A percentile compares a stretch with the other conserved stretches of the same genome.
Evolutionary conservation across 2,797 vertebrate species (phyloP).

Genomic region (Micromesistius poutassou): DNA sequence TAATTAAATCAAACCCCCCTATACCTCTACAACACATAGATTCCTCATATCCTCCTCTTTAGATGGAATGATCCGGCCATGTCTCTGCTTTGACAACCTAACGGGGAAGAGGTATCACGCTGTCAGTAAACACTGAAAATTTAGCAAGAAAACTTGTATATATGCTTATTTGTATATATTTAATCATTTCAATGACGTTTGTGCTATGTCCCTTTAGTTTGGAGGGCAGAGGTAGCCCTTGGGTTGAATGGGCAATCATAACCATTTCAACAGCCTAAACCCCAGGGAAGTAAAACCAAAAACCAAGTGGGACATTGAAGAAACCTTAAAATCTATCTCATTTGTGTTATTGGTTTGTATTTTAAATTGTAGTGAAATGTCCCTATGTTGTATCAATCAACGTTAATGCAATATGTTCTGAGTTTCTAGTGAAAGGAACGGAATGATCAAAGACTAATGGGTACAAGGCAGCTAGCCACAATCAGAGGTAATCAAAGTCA

Average conservation of each 20-base stretch:
- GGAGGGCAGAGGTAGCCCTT: not conserved
- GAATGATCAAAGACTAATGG: not conserved
- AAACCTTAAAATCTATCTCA: not conserved
- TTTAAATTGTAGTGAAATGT: not conserved
- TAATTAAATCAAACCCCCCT: not conserved
- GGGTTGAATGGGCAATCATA: not conserved
- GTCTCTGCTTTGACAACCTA: not conserved
- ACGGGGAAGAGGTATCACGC: not conserved
- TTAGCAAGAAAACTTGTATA: not conserved
- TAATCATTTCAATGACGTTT: not conserved
- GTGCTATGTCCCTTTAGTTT: not conserved
- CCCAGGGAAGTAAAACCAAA: not conserved
- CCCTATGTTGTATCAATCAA: not conserved
- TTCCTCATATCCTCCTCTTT: not conserved
- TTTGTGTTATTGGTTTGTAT: not conserved
- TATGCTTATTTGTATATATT: not conserved
- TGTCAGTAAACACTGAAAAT: not conserved
- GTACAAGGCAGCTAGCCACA: not conserved
- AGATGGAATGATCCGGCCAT: not conserved
- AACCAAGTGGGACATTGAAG: not conserved
- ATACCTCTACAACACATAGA: not conserved
- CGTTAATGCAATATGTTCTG: not conserved
- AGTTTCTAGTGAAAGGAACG: not conserved
- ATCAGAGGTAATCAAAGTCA: constrained; percentile 1
- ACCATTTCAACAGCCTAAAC: not conserved